These are phyloP conservation scores for Chaetodon auriga DNA, from an alignment of 2,113 vertebrate species.

Conservation along the genomic window DNA sequence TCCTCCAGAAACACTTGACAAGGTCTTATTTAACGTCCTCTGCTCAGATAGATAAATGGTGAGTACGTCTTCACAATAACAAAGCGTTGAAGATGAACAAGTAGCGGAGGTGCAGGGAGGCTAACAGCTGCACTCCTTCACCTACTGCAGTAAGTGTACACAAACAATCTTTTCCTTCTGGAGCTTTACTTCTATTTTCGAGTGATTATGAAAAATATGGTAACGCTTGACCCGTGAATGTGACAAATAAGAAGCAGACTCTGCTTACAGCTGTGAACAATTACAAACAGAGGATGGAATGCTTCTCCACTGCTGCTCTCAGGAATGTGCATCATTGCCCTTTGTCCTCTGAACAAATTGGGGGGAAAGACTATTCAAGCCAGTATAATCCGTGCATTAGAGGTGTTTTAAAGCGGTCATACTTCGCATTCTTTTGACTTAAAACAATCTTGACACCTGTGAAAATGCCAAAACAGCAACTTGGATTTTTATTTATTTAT, in stretches of 20 bases:
- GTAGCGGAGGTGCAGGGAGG: constrained; percentile 1
- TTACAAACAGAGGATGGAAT: constrained; percentile 81
- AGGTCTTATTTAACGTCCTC: constrained; percentile 41
- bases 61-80: constrained; percentile 33
- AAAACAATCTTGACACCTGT: constrained; percentile 44
- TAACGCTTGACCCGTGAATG: constrained; percentile 74
- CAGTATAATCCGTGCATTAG: constrained; percentile 37
- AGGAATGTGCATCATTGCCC: constrained; percentile 76
- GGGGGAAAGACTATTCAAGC: constrained; percentile 48
- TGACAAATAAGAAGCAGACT: constrained; percentile 78
- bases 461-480: constrained; percentile 24
- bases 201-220: constrained; percentile 70
- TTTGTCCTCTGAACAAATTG: constrained; percentile 77
- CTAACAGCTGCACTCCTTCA: constrained; percentile 56
- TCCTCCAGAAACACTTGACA: constrained; percentile 47
- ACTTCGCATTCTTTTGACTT: constrained; percentile 43
- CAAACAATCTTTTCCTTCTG: constrained; percentile 42
- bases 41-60: constrained; percentile 49
- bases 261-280: constrained; percentile 74
- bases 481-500: background rate
- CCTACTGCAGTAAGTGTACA: constrained; percentile 50
- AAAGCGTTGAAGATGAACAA: constrained; percentile 30
- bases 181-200: constrained; percentile 53
- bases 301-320: constrained; percentile 64
- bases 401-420: constrained; percentile 29